phyloP scores from a whole-genome alignment of 2,113 vertebrate species.

The Leuciscus idus region DNA sequence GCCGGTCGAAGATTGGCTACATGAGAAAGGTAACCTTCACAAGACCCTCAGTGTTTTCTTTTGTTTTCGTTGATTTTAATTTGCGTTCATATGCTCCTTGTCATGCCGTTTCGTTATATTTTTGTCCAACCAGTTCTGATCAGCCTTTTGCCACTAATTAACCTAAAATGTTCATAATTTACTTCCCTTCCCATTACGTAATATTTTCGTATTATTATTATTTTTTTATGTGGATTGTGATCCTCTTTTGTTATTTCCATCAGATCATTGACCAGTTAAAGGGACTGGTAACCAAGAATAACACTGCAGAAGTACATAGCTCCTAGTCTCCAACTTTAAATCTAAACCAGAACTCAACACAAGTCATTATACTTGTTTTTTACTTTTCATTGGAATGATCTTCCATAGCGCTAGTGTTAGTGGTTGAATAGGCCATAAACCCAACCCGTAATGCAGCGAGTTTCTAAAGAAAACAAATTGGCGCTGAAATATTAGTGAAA shows the following conservation, averaged over 20 bases:
- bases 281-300: constrained; percentile 78
- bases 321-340: constrained; percentile 14
- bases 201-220: constrained; percentile 66
- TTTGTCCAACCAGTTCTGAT: constrained; percentile 48
- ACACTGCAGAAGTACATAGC: constrained; percentile 39
- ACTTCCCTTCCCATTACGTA: constrained; percentile 12
- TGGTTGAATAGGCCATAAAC: neutral
- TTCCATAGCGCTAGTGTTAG: neutral
- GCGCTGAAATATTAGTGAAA: neutral
- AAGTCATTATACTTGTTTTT: neutral
- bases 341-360: neutral
- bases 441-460: neutral
- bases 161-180: constrained; percentile 32
- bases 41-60: constrained; percentile 77
- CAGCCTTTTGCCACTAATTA: constrained; percentile 30
- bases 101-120: constrained; percentile 75
- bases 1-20: constrained; percentile 98
- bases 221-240: constrained; percentile 76
- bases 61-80: constrained; percentile 48
- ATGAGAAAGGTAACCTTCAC: constrained; percentile 98
- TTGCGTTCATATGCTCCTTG: constrained; percentile 55
- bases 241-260: constrained; percentile 86
- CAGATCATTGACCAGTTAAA: constrained; percentile 90
- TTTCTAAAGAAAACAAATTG: constrained; percentile 14
- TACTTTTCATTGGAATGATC: neutral